Percentiles rank a stretch among this genome's conserved stretches.
phyloP scores from a whole-genome alignment of 2,797 vertebrate genomes.

The Lacerta viridis region DNA sequence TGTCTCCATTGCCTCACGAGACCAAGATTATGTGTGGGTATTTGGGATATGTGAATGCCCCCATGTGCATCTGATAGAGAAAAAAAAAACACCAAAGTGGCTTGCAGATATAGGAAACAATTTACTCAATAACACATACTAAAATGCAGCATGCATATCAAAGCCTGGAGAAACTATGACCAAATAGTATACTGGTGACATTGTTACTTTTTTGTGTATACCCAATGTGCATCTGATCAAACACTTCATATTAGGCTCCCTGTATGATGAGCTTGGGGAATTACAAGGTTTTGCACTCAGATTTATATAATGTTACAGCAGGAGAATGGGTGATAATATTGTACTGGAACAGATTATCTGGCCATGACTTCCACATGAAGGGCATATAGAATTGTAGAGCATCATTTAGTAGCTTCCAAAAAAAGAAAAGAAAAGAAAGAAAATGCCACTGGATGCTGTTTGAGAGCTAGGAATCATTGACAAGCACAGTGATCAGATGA shows the following conservation, averaged over 20 bases:
- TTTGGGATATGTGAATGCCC: not conserved
- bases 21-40: not conserved
- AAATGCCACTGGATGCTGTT: not conserved
- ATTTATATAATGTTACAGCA: not conserved
- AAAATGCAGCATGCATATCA: too few species aligned
- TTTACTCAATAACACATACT: too few species aligned
- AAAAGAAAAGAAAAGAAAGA: not conserved
- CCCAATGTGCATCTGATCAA: not conserved
- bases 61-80: not conserved
- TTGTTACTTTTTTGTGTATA: too few species aligned
- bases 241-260: not conserved
- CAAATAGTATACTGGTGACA: too few species aligned
- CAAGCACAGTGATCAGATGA: not conserved
- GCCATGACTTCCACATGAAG: not conserved
- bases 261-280: not conserved
- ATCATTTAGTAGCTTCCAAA: not conserved
- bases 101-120: too few species aligned
- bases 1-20: not conserved
- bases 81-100: too few species aligned
- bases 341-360: not conserved
- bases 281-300: not conserved
- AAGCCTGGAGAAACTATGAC: too few species aligned
- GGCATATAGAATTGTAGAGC: not conserved
- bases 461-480: not conserved
- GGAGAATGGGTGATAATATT: not conserved